Percentiles rank a stretch among this genome's conserved stretches.
phyloP scores from a whole-genome alignment of 2,113 vertebrate genomes.

The Tragelaphus buxtoni region DNA sequence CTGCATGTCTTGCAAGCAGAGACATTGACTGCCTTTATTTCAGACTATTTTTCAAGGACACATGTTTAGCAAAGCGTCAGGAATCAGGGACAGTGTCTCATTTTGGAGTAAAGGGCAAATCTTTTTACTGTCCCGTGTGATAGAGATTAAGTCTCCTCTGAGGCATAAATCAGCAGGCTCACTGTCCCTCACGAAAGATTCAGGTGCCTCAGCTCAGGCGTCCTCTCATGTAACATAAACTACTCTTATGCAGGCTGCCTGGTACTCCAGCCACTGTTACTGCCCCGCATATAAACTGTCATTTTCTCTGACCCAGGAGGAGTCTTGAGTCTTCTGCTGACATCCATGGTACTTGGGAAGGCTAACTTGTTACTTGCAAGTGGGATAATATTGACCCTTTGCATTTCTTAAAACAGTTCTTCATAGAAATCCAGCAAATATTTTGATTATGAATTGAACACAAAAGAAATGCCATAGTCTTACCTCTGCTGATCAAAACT shows the following conservation, averaged over 20 bases:
- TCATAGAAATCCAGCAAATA: neutral
- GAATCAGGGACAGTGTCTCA: too few relatives aligned
- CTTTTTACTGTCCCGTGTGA: too few relatives aligned
- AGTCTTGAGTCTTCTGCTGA: neutral
- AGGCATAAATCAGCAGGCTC: neutral
- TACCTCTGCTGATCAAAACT: conserved; percentile 82
- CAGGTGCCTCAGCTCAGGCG: neutral
- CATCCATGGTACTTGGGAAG: neutral
- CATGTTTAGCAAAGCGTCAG: too few relatives aligned
- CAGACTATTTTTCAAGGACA: too few relatives aligned
- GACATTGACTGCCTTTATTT: too few relatives aligned
- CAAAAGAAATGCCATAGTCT: conserved; percentile 62
- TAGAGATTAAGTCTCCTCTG: neutral
- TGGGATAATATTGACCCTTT: neutral
- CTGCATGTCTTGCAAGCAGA: neutral
- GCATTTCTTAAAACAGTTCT: neutral
- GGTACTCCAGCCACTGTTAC: neutral
- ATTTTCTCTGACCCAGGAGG: neutral
- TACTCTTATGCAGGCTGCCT: neutral
- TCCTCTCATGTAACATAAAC: neutral
- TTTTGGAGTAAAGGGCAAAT: too few relatives aligned
- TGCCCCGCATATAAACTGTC: neutral
- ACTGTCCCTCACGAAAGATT: neutral
- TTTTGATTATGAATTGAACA: neutral
- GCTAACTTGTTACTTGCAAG: neutral